A percentile compares a stretch with the other conserved stretches of the same genome.
Conservation (phyloP, 2,888 invertebrate genomes). For the Allophyes oxyacanthae region DNA sequence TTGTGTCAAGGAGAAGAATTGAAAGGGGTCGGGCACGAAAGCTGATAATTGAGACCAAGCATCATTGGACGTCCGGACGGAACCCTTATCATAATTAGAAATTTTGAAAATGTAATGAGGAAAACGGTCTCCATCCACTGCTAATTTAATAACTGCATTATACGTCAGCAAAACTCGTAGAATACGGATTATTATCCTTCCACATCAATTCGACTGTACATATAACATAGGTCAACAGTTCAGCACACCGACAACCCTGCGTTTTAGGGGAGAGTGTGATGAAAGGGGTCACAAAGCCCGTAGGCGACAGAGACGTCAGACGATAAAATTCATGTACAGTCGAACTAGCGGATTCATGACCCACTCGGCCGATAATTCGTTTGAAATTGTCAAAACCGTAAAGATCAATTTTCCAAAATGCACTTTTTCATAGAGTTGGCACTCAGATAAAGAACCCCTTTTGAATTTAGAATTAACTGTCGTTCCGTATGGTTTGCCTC, state of each 20-base stretch:
- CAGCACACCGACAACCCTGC: constrained; percentile 71
- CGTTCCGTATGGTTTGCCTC: no score
- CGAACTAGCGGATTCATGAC: no score
- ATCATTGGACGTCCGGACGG: background rate
- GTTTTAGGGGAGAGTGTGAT: constrained; percentile 67
- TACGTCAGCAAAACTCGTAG: constrained; percentile 7
- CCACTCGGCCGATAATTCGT: no score
- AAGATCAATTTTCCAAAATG: no score
- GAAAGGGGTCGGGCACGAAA: constrained; percentile 51
- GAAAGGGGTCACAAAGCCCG: constrained; percentile 75
- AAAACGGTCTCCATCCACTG: background rate
- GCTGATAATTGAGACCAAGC: constrained; percentile 54
- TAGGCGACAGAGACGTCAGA: constrained; percentile 61
- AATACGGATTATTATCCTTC: constrained; percentile 47
- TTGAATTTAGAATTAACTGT: no score
- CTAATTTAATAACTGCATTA: constrained; percentile 1
- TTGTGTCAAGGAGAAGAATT: constrained; percentile 61
- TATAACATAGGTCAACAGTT: no score
- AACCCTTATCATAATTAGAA: constrained; percentile 14
- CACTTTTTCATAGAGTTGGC: no score
- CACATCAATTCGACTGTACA: constrained; percentile 57
- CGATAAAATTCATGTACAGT: constrained; percentile 54
- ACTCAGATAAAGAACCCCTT: no score
- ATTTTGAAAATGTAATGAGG: background rate
- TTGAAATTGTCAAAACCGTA: no score